Percentiles rank a stretch among this genome's conserved stretches.
phyloP scores from a whole-genome alignment of 2,797 vertebrate genomes.

The Melanotaenia boesemani region DNA sequence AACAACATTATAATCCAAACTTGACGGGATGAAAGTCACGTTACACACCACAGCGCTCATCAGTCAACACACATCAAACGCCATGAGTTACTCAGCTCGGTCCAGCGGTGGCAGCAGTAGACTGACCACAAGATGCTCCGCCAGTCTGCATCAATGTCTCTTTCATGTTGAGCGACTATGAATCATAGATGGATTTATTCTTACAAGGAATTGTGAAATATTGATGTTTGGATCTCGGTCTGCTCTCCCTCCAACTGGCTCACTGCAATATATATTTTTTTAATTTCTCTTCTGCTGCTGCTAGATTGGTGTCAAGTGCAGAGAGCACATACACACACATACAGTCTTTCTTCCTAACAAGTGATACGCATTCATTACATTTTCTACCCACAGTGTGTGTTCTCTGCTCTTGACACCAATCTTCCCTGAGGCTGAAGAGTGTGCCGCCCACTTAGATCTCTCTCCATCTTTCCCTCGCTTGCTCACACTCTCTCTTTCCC shows the following conservation, averaged over 20 bases:
- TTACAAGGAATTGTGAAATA: constrained; percentile 74
- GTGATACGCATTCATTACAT: constrained; percentile 73
- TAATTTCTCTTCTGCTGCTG: constrained; percentile 26
- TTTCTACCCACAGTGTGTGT: constrained; percentile 68
- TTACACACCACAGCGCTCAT: constrained; percentile 4
- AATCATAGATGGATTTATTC: constrained; percentile 65
- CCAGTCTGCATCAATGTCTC: constrained; percentile 7
- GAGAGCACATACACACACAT: constrained; percentile 33
- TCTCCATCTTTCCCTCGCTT: constrained; percentile 23
- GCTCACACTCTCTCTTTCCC: constrained; percentile 18
- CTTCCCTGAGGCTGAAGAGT: constrained; percentile 67
- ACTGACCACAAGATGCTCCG: constrained; percentile 8
- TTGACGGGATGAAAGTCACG: background rate
- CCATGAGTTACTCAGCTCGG: constrained; percentile 14
- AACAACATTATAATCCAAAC: background rate
- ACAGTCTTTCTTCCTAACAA: constrained; percentile 48
- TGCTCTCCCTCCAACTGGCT: constrained; percentile 41
- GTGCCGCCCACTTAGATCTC: constrained; percentile 67
- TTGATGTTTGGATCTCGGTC: constrained; percentile 63
- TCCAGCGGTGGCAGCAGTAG: background rate
- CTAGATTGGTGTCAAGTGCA: constrained; percentile 69
- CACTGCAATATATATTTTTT: constrained; percentile 15
- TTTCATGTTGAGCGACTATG: constrained; percentile 20
- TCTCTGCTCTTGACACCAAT: constrained; percentile 73
- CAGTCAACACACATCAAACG: constrained; percentile 13